Percentiles rank a stretch among this genome's conserved stretches.
Conservation (phyloP, 2,888 invertebrate genomes). For the Mesochorus sp. region DNA sequence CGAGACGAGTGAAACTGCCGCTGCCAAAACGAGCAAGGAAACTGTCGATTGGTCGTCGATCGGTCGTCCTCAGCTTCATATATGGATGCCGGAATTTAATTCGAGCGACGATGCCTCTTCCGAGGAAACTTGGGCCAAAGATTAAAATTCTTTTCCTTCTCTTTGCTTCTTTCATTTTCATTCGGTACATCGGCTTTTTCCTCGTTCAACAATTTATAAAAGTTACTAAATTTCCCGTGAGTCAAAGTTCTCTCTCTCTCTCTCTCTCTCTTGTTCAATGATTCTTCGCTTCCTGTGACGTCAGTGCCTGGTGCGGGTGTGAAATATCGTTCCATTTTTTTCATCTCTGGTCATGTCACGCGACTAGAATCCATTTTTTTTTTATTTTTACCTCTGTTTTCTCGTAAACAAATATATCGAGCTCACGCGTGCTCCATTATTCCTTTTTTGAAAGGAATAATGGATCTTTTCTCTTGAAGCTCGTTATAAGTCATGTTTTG, state of each 20-base stretch:
- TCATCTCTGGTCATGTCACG: slow-evolving; percentile 27
- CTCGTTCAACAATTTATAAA: background rate
- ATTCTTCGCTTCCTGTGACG: slow-evolving; percentile 18
- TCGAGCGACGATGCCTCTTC: slow-evolving; percentile 71
- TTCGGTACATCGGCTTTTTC: too few species aligned
- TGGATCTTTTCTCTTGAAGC: too few species aligned
- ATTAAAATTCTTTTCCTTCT: slow-evolving; percentile 51
- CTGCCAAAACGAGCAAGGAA: slow-evolving; percentile 25
- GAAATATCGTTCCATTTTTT: slow-evolving; percentile 27
- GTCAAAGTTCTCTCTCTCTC: slow-evolving; percentile 1
- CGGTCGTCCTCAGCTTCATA: slow-evolving; percentile 82
- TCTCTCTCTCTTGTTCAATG: slow-evolving; percentile 12
- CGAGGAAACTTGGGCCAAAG: slow-evolving; percentile 70
- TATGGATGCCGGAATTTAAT: slow-evolving; percentile 75
- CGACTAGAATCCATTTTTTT: background rate
- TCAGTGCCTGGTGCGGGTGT: slow-evolving; percentile 35
- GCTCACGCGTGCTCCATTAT: background rate
- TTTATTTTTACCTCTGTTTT: background rate
- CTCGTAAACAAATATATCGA: background rate
- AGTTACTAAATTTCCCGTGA: background rate
- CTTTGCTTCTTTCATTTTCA: slow-evolving; percentile 24
- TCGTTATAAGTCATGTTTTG: too few species aligned
- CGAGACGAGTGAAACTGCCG: too few species aligned
- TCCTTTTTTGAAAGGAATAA: too few species aligned
- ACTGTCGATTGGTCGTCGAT: slow-evolving; percentile 73